Conservation (phyloP, 2,888 invertebrate genomes). For the Lasioglossum figueresi region DNA sequence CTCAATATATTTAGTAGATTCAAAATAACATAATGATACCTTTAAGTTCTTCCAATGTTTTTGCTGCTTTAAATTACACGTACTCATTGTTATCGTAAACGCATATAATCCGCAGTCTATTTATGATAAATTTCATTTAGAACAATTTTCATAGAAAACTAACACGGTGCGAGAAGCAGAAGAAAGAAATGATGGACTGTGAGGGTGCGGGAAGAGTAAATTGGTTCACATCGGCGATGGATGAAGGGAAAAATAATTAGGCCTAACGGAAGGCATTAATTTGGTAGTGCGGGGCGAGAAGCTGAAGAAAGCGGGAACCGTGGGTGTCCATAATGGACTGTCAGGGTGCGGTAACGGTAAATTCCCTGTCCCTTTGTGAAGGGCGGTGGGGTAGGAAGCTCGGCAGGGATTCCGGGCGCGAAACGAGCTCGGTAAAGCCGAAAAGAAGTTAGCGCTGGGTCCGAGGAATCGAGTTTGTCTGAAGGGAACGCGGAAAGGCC, state of each 20-base stretch:
- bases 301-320: background rate
- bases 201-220: no score
- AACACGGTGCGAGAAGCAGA: no score
- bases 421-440: background rate
- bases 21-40: no score
- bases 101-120: no score
- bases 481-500: background rate
- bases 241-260: background rate
- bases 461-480: background rate
- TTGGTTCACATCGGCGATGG: no score
- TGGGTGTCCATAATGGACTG: background rate
- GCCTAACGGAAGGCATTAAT: background rate
- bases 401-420: background rate
- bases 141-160: no score
- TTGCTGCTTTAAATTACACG: no score
- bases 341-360: background rate
- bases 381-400: background rate
- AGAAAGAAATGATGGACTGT: no score
- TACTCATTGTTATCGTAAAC: no score
- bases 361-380: background rate
- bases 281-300: background rate
- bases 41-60: no score
- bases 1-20: no score
- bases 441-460: background rate
- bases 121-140: no score